Evolutionary conservation across 2,797 vertebrate genomes (phyloP).

Genomic region (Xenops minutus): DNA sequence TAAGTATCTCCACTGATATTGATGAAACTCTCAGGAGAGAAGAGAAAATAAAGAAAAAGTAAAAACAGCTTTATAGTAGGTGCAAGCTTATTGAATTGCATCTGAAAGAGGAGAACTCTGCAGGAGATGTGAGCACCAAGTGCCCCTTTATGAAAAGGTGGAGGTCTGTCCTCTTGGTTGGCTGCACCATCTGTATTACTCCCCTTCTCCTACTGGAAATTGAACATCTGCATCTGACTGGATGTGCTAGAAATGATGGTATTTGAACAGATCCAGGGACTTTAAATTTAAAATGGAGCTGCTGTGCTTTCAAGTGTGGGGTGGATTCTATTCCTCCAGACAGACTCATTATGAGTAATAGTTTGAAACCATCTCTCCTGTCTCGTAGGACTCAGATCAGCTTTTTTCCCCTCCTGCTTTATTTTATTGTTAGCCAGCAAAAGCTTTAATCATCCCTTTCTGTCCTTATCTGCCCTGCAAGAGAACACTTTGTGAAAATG

Average conservation of each 20-base stretch:
- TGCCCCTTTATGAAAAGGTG: neutral
- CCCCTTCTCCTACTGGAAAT: neutral
- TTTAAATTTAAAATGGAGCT: neutral
- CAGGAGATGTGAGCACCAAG: neutral
- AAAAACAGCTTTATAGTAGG: neutral
- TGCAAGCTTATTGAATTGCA: neutral
- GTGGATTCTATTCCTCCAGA: neutral
- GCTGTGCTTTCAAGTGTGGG: neutral
- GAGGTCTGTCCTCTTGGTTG: neutral
- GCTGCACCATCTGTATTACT: neutral
- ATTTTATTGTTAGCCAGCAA: neutral
- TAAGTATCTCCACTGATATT: neutral
- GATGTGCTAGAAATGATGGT: neutral
- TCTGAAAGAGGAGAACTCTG: neutral
- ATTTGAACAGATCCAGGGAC: neutral
- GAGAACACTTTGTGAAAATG: neutral
- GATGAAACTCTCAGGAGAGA: neutral
- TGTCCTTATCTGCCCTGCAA: neutral
- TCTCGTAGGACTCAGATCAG: neutral
- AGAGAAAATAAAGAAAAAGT: neutral
- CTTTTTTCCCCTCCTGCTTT: neutral
- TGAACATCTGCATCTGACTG: neutral
- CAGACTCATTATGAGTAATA: neutral
- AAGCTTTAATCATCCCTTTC: constrained; percentile 3
- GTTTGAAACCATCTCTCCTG: neutral